Conservation (phyloP, 2,888 invertebrate genomes). For the Drosophila demipolita region DNA sequence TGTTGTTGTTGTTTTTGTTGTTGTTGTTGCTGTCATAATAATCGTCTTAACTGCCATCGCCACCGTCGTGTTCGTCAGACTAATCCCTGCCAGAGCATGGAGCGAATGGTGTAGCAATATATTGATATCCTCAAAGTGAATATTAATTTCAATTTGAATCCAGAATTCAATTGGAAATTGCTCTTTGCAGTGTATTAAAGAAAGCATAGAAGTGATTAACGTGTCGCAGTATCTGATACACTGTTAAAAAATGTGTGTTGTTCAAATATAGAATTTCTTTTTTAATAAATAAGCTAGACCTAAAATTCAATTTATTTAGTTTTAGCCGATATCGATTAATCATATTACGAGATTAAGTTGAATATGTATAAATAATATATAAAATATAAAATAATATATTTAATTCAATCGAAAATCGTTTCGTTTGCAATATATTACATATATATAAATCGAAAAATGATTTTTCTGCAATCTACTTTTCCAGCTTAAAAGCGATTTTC, state of each 20-base stretch:
- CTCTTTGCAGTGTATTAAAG: conserved; percentile 20
- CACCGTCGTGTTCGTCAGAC: conserved; percentile 24
- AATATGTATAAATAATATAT: too few relatives aligned
- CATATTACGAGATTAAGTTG: background rate
- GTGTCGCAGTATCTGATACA: conserved; percentile 18
- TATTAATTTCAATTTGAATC: conserved; percentile 71
- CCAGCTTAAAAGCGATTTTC: background rate
- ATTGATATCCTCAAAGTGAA: conserved; percentile 65
- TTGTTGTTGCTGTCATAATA: conserved; percentile 23
- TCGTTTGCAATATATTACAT: background rate
- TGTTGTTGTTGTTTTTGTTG: background rate
- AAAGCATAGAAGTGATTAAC: conserved; percentile 28
- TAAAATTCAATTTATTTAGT: background rate
- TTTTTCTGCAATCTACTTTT: background rate
- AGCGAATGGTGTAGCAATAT: conserved; percentile 29
- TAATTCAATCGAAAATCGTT: background rate
- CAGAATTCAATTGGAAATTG: conserved; percentile 56
- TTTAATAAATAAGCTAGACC: too few relatives aligned
- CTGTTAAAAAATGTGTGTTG: background rate
- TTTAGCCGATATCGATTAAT: background rate
- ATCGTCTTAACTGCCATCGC: conserved; percentile 20
- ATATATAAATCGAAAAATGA: too few relatives aligned
- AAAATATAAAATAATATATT: background rate
- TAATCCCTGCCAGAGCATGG: conserved; percentile 43
- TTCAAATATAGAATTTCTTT: background rate